Base-by-base conservation (phyloP, 2,888 invertebrate genomes). In the Chrysopilus asiliformis region DNA sequence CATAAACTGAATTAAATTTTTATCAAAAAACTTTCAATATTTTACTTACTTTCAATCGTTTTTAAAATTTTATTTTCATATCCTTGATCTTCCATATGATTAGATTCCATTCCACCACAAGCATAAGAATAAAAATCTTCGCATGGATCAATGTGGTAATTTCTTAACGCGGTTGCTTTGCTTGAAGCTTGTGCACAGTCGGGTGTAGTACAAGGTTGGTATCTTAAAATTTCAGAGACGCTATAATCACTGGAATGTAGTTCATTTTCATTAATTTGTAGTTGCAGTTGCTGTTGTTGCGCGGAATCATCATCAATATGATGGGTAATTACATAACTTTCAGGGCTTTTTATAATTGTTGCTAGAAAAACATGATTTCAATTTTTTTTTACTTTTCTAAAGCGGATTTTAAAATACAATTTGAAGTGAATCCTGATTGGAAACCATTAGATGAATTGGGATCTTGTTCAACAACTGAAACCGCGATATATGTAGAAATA, bases 61-160 rank as follows among this genome's bases (percentile, higher is more conserved):
- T 24, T 14, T 5, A 33, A 24, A 24, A 20, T 22, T n/a, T 22
- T n/a, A 14, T 33, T 17, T 4, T 33, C 33, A 25, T 33, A 24
- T 4, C 8, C 6, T 7, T 20, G 14, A 7, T 12, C 12, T 12
- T 14, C 12, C 20, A 33, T 24, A 15, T 22, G 15, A 33, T 33
- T 33, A 10, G 22, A 7, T 3, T 33, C 15, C 4, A 16, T 8
- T 3, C 25, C 24, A 16, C 14, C 12, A 33, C 33, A 33, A 16
- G 33, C 14, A 18, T 17, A 33, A 3, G 3, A 13, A 16, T 33
- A 24, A 33, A 33, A 33, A 25, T 33, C 25, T 15, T 24, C 22
- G 15, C 33, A 33, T 25, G 33, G 33, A 25, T 33, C 24, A 24
- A 22, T 14, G 16, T 33, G 16, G 12, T 33, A 25, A 33, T 33